Percentiles rank a stretch among this genome's conserved stretches.
phyloP scores from a whole-genome alignment of 2,888 invertebrate species.

The Acanthosepion esculentum region DNA sequence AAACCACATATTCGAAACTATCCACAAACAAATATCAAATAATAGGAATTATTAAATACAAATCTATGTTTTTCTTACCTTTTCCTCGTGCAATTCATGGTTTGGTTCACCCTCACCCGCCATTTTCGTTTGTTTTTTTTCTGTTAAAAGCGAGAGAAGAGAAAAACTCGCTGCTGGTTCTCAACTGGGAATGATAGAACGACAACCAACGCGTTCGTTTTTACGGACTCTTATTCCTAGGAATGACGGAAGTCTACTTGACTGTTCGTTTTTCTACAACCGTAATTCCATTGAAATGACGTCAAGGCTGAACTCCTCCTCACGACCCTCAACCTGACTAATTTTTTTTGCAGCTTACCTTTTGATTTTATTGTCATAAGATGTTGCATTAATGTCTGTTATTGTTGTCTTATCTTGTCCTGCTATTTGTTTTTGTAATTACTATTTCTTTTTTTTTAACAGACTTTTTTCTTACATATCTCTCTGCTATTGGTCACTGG shows the following conservation, averaged over 20 bases:
- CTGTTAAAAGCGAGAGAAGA: neutral
- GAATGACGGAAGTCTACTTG: neutral
- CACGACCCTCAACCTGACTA: neutral
- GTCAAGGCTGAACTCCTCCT: neutral
- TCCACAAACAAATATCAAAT: neutral
- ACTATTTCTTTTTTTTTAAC: too few species aligned
- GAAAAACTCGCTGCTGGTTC: neutral
- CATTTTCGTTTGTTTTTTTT: neutral
- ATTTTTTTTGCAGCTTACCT: neutral
- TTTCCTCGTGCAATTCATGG: neutral
- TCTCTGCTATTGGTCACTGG: too few species aligned
- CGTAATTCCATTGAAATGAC: neutral
- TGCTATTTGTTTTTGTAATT: too few species aligned
- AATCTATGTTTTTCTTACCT: neutral
- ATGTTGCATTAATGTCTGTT: too few species aligned
- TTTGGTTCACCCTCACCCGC: constrained; percentile 18
- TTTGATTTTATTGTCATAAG: neutral
- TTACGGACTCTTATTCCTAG: neutral
- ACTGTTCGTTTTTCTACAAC: constrained; percentile 2
- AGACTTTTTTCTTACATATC: too few species aligned
- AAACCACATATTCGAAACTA: neutral
- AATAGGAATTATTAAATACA: neutral
- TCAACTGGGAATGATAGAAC: constrained; percentile 15
- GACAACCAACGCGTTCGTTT: neutral
- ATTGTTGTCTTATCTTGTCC: too few species aligned